Evolutionary conservation across 2,888 invertebrate species (phyloP).

Genomic region (Pimpla rufipes): DNA sequence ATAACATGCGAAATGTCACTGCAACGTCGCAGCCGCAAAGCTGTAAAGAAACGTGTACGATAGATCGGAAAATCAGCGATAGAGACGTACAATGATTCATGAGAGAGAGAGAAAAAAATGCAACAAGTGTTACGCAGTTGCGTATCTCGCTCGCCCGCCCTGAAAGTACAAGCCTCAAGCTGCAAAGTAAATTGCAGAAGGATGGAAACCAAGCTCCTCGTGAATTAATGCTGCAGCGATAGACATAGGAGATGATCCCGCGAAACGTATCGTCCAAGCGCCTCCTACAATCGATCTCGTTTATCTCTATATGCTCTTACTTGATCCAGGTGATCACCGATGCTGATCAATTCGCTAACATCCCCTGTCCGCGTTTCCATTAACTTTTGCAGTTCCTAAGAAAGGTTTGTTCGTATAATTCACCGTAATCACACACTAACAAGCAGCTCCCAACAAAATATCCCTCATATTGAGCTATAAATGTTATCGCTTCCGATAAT

Average conservation of each 20-base stretch:
- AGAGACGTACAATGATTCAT: constrained; percentile 47
- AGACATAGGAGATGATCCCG: constrained; percentile 56
- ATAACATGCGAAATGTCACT: constrained; percentile 64
- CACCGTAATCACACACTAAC: background rate
- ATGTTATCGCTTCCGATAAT: background rate
- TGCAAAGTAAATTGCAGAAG: constrained; percentile 46
- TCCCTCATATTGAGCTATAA: background rate
- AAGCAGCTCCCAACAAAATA: background rate
- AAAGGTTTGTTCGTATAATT: constrained; percentile 75
- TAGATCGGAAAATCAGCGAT: constrained; percentile 47
- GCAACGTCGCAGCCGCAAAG: constrained; percentile 61
- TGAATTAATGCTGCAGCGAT: constrained; percentile 58
- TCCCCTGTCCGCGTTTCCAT: constrained; percentile 91
- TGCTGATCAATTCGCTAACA: constrained; percentile 90
- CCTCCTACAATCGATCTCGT: constrained; percentile 52
- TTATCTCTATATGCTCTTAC: constrained; percentile 87
- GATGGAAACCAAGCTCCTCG: constrained; percentile 53
- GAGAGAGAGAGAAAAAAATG: constrained; percentile 41
- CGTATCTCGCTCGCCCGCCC: constrained; percentile 43
- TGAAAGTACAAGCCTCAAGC: constrained; percentile 63
- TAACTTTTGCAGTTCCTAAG: constrained; percentile 92
- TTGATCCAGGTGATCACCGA: constrained; percentile 94
- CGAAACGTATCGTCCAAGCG: constrained; percentile 52
- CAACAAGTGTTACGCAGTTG: constrained; percentile 40
- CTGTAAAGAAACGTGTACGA: constrained; percentile 58